phyloP scores from a whole-genome alignment of 2,797 vertebrate species.

The Capromys pilorides region DNA sequence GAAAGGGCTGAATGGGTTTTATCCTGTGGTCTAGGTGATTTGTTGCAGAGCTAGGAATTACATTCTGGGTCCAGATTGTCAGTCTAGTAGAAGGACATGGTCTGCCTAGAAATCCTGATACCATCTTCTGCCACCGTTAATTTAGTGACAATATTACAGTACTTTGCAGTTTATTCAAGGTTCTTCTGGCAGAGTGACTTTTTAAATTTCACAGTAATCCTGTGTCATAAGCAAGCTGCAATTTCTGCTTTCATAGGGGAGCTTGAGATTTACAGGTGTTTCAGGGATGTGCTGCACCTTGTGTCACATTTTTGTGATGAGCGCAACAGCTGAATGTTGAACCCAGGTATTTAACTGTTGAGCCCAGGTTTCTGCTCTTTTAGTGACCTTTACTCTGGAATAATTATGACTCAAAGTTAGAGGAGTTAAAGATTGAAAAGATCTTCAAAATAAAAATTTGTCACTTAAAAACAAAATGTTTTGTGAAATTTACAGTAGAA shows the following conservation, averaged over 20 bases:
- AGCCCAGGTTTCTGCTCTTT: neutral
- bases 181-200: neutral
- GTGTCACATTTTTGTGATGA: neutral
- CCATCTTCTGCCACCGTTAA: neutral
- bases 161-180: neutral
- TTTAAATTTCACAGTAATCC: conserved; percentile 6
- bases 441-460: conserved; percentile 11
- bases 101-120: neutral
- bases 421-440: conserved; percentile 16
- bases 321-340: neutral
- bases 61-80: neutral
- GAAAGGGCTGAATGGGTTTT: neutral
- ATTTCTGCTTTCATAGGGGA: neutral
- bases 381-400: neutral
- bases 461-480: conserved; percentile 15
- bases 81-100: neutral
- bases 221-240: neutral
- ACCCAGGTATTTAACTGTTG: neutral
- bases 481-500: conserved; percentile 23
- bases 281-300: neutral
- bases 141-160: neutral
- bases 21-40: no score
- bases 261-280: neutral
- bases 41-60: neutral
- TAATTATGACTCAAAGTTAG: neutral